A percentile compares a stretch with the other conserved stretches of the same genome.
Conservation (phyloP, 2,888 invertebrate species). For the Hirtodrosophila histrioides region DNA sequence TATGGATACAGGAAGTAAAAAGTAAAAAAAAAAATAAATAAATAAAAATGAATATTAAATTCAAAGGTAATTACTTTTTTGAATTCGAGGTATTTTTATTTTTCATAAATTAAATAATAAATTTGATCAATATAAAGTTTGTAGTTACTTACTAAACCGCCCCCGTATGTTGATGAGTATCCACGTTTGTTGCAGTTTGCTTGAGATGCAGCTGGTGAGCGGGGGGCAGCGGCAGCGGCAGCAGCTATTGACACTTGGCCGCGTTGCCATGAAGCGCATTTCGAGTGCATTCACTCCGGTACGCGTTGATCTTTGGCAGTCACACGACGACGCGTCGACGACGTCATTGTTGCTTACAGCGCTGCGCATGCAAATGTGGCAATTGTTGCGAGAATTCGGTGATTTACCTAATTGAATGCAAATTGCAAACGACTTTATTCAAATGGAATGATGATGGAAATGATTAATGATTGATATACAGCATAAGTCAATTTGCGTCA, state of each 20-base stretch:
- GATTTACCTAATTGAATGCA: constrained; percentile 39
- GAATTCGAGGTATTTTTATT: too few relatives aligned
- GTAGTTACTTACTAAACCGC: background rate
- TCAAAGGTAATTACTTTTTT: too few relatives aligned
- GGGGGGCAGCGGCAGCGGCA: constrained; percentile 1
- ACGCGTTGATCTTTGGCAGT: constrained; percentile 61
- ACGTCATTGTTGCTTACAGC: constrained; percentile 23
- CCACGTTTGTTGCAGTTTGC: constrained; percentile 16
- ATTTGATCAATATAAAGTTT: too few relatives aligned
- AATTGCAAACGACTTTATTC: constrained; percentile 34
- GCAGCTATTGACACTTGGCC: constrained; percentile 71
- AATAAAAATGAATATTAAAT: too few relatives aligned
- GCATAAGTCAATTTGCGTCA: too few relatives aligned
- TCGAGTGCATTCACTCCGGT: constrained; percentile 55
- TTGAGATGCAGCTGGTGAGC: constrained; percentile 37
- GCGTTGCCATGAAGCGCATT: constrained; percentile 54
- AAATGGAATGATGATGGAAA: constrained; percentile 1
- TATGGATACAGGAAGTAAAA: too few relatives aligned
- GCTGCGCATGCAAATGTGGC: constrained; percentile 35
- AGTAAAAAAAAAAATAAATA: too few relatives aligned
- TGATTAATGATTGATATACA: constrained; percentile 42
- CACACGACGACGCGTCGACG: constrained; percentile 17
- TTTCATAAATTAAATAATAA: too few relatives aligned
- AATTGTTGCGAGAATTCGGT: constrained; percentile 26
- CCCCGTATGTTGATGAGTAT: constrained; percentile 21